Conservation (phyloP, 2,888 invertebrate species). For the Heliconius aoede region DNA sequence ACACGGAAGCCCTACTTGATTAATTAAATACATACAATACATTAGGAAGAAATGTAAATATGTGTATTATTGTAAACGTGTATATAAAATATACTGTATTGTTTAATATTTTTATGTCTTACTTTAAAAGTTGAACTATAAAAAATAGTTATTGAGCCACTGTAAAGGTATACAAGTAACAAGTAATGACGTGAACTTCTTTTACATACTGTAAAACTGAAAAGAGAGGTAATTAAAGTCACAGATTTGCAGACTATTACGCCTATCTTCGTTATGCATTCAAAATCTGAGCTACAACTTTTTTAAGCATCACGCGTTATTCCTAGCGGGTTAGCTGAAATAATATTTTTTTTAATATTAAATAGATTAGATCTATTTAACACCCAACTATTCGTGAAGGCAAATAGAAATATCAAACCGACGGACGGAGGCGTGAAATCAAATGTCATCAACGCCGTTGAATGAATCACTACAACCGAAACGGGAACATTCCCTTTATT, state of each 20-base stretch:
- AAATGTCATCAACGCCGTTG: slow-evolving; percentile 59
- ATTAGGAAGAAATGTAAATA: neutral
- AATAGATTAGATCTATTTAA: neutral
- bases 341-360: too few relatives aligned
- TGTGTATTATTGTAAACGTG: neutral
- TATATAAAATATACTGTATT: neutral
- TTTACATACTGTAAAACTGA: too few relatives aligned
- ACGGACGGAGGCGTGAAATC: slow-evolving; percentile 54
- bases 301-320: too few relatives aligned
- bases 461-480: slow-evolving; percentile 66
- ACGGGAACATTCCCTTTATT: slow-evolving; percentile 48
- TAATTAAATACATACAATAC: slow-evolving; percentile 22
- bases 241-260: too few relatives aligned
- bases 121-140: too few relatives aligned
- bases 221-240: too few relatives aligned
- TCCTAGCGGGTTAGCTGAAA: too few relatives aligned
- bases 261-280: too few relatives aligned
- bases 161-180: too few relatives aligned
- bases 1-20: slow-evolving; percentile 36
- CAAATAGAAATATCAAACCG: slow-evolving; percentile 52
- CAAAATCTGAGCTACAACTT: too few relatives aligned
- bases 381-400: slow-evolving; percentile 53
- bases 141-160: too few relatives aligned
- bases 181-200: too few relatives aligned
- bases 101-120: neutral